A percentile compares a stretch with the other conserved stretches of the same genome.
These are phyloP conservation scores for Promerops cafer DNA, from an alignment of 2,113 vertebrate species.

Conservation along the genomic window DNA sequence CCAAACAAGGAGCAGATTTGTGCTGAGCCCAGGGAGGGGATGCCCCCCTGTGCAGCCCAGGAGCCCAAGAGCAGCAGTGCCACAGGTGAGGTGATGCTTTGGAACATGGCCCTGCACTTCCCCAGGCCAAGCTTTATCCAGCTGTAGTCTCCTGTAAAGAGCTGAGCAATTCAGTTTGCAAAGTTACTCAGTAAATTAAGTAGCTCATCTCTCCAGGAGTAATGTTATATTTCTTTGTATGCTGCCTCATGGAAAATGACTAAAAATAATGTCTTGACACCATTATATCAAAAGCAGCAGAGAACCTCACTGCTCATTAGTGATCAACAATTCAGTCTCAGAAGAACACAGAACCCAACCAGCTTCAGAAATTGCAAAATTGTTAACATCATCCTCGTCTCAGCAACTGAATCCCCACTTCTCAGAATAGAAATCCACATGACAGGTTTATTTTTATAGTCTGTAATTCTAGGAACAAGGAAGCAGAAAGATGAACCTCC, in stretches of 20 bases:
- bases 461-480: constrained; percentile 51
- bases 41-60: background rate
- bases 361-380: constrained; percentile 22
- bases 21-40: background rate
- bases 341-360: background rate
- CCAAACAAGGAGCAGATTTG: background rate
- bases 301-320: background rate
- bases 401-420: constrained; percentile 35
- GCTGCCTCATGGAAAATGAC: background rate
- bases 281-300: constrained; percentile 21
- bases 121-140: background rate
- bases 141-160: background rate
- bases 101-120: background rate
- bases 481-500: constrained; percentile 40
- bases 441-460: constrained; percentile 62
- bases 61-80: background rate
- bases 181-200: background rate
- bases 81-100: background rate
- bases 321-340: background rate
- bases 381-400: constrained; percentile 25
- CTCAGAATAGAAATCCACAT: constrained; percentile 50
- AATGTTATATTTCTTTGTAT: background rate
- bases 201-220: background rate
- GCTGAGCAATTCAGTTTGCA: background rate
- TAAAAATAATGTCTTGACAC: constrained; percentile 40